phyloP scores from a whole-genome alignment of 2,113 vertebrate genomes.

The Elgaria multicarinata region DNA sequence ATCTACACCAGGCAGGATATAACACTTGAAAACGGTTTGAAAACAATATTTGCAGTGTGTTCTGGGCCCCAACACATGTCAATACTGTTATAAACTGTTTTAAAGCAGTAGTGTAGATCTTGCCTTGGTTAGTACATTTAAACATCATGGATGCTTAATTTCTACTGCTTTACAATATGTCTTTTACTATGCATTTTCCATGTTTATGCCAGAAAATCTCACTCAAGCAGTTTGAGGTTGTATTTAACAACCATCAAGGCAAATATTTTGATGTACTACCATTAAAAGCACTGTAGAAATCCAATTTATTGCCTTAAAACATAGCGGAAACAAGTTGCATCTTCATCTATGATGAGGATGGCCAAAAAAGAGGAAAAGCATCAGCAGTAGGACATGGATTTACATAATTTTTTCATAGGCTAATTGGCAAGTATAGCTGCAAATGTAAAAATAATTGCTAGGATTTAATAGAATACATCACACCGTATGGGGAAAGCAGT shows the following conservation, averaged over 20 bases:
- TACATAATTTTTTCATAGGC: neutral
- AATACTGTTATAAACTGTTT: too few relatives aligned
- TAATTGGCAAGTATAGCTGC: neutral
- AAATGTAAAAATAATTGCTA: neutral
- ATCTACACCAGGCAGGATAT: too few relatives aligned
- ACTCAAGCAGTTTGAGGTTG: neutral
- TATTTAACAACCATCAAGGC: neutral
- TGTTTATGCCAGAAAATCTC: neutral
- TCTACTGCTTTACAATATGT: neutral
- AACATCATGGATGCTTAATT: neutral
- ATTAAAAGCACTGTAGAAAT: neutral
- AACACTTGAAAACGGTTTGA: too few relatives aligned
- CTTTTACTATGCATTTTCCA: neutral
- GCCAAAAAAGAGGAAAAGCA: neutral
- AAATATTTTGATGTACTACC: neutral
- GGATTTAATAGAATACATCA: neutral
- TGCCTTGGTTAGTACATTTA: too few relatives aligned
- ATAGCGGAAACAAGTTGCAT: neutral
- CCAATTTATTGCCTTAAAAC: neutral
- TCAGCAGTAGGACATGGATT: neutral
- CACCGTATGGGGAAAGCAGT: neutral
- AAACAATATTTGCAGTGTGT: too few relatives aligned
- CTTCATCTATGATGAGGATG: neutral
- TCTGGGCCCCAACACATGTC: too few relatives aligned
- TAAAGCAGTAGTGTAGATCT: too few relatives aligned